Evolutionary conservation across 2,888 invertebrate genomes (phyloP), one percentile per base, ranked within the genome.

Genomic region (Machimus atricapillus): DNA sequence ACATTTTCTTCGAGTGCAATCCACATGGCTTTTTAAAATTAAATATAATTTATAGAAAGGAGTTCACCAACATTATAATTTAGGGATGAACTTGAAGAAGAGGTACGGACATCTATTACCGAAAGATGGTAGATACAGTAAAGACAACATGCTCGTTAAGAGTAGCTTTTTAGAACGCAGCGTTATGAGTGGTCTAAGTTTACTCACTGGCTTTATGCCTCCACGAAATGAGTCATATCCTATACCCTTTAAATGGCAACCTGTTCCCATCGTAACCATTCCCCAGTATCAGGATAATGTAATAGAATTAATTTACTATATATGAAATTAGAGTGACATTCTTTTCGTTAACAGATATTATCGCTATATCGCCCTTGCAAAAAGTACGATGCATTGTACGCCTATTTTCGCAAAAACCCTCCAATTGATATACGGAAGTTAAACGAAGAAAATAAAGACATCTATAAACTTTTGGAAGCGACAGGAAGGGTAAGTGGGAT

Each of bases 81-180:
- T 97, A 85, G 98, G 98, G 0, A 93, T 94, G 89, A 95, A 94
- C 91, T 93, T 97, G 86, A 94, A 96, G 86, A 93, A 93, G 89
- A 94, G 96, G 88, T 98, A 98, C 91, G 94, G 94, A 58, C 94
- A 94, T 74, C 94, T 96, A 88, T 93, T 96, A 87, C 94, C 95
- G 1, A 93, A 94, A 74, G 94, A 95, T 89, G 91, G 91, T 78
- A 89, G 92, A 40, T 96, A 95, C 90, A 94, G 93, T 81, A 94
- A 94, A 87, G 93, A 94, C 88, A 94, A 95, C 90, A 93, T 96
- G 73, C 93, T 93, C 88, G 93, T 96, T 2, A 92, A 94, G n/a
- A 97, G 97, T 91, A 97, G 97, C 89, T 96, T 96, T 90, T 94
- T 95, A 86, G 96, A 97, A 88, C 94, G 98, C 85, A 97, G 97